A percentile compares a stretch with the other conserved stretches of the same genome.
Evolutionary conservation across 2,888 invertebrate species (phyloP).

Genomic region (Actias luna): DNA sequence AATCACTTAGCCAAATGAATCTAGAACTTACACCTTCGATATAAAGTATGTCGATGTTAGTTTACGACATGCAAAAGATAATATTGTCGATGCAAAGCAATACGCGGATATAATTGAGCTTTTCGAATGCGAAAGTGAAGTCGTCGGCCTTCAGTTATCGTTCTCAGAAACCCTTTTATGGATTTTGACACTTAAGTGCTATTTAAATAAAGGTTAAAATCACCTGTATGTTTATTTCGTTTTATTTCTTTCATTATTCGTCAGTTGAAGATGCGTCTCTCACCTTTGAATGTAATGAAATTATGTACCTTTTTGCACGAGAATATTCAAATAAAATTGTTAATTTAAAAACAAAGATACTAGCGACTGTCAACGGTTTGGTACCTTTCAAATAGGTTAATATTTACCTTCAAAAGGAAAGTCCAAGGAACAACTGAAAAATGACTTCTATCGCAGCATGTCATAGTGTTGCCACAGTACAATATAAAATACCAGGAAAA

Average conservation of each 20-base stretch:
- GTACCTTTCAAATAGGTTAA: no score
- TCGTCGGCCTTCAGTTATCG: conserved; percentile 65
- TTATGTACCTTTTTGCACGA: not conserved
- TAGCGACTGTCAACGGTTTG: no score
- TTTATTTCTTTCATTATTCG: not conserved
- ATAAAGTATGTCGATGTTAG: conserved; percentile 28
- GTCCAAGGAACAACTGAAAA: no score
- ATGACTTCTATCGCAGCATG: no score
- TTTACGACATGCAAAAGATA: conserved; percentile 29
- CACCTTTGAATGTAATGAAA: not conserved
- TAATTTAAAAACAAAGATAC: not conserved
- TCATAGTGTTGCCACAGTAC: no score
- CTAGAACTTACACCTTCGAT: conserved; percentile 33
- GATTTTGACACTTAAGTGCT: not conserved
- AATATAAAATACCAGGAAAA: no score
- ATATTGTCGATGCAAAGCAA: conserved; percentile 37
- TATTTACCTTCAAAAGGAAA: no score
- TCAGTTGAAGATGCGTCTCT: not conserved
- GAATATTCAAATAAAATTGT: not conserved
- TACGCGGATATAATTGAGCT: conserved; percentile 68
- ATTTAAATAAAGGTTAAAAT: conserved; percentile 5
- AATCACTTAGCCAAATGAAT: conserved; percentile 21
- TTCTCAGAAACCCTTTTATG: conserved; percentile 37
- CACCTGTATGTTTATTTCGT: not conserved
- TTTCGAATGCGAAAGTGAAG: conserved; percentile 63